Evolutionary conservation across 2,888 invertebrate genomes (phyloP).

Genomic region (Apodemia mormo): DNA sequence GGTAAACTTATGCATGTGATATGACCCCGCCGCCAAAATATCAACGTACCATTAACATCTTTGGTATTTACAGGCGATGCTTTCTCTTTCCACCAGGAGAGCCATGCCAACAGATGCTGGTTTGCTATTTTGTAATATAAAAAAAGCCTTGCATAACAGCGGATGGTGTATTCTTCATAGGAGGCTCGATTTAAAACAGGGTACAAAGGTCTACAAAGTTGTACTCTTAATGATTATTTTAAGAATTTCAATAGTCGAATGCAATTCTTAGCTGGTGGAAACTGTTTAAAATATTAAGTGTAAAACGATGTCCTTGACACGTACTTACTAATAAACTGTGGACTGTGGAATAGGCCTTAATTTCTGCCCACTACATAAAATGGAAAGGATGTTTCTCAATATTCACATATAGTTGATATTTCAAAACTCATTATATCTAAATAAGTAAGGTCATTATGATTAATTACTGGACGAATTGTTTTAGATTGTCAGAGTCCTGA

Average conservation of each 20-base stretch:
- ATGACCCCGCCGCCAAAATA: too few relatives aligned
- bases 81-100: too few relatives aligned
- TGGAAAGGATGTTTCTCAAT: conserved; percentile 1
- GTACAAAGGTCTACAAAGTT: too few relatives aligned
- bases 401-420: not conserved
- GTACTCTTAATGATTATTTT: too few relatives aligned
- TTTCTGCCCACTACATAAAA: not conserved
- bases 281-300: not conserved
- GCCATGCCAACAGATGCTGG: too few relatives aligned
- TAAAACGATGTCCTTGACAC: not conserved
- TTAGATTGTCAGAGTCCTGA: conserved; percentile 11
- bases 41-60: too few relatives aligned
- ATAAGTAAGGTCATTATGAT: conserved; percentile 7
- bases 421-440: conserved; percentile 3
- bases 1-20: too few relatives aligned
- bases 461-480: conserved; percentile 12
- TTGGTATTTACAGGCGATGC: too few relatives aligned
- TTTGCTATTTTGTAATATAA: too few relatives aligned
- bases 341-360: not conserved
- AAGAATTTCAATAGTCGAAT: not conserved
- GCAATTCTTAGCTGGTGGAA: not conserved
- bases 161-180: too few relatives aligned
- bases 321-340: not conserved
- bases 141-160: too few relatives aligned
- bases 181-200: too few relatives aligned